Evolutionary conservation across 2,888 invertebrate genomes (phyloP), one percentile per base, ranked within the genome.

Genomic region (Ceriagrion tenellum): DNA sequence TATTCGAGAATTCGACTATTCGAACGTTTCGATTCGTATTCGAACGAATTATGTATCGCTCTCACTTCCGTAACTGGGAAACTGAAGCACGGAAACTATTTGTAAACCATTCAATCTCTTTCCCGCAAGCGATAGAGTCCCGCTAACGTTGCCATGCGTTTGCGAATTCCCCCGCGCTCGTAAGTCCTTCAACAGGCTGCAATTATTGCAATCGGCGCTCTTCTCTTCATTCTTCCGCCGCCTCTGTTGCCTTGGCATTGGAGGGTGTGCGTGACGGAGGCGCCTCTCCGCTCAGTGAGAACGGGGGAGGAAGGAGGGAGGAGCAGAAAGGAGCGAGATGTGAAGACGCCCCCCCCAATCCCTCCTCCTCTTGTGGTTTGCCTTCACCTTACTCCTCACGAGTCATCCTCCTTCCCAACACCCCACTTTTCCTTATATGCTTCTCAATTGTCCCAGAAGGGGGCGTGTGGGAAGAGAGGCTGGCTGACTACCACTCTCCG

Each of bases 391-490:
- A 13, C 20, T 40, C 69, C 93, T 23, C 18, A 47, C 47, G 69
- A 69, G 69, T 69, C 69, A 18, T 35, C 88, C 59, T 23, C 26
- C 8, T 23, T 26, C 69, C 69, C n/a, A n/a, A n/a, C n/a, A n/a
- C n/a, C n/a, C n/a, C n/a, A n/a, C 69, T 69, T n/a, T 69, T n/a
- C 69, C 26, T n/a, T n/a, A 20, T 69, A 16, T 40, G 63, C 59
- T 91, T 69, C 63, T 91, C 93, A 93, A 93, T 69, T 93, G 93
- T 93, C 93, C 93, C 74, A 93, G 69, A 56, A 40, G 69, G 69
- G 47, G 69, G 47, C 20, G 40, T 26, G 93, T 69, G 69, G 47
- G 8, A 47, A 18, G 4, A 23, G 20, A 18, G 59, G 18, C 59
- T 59, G 20, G 47, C 47, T 47, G 47, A 47, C 47, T 47, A 47